A percentile compares a stretch with the other conserved stretches of the same genome.
Evolutionary conservation across 2,113 vertebrate species (phyloP).

Genomic region (Phalacrocorax pelagicus): DNA sequence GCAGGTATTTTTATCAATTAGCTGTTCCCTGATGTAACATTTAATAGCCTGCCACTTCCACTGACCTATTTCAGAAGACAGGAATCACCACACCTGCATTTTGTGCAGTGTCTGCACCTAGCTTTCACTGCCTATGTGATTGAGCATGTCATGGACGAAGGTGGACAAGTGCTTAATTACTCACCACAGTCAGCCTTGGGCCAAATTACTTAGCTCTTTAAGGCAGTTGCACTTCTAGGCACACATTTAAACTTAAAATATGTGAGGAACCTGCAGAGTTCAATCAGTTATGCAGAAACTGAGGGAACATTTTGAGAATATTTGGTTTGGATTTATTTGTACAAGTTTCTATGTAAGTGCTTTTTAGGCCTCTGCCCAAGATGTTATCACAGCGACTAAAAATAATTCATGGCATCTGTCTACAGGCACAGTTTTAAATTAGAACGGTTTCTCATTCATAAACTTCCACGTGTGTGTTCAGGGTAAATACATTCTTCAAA

Average conservation of each 20-base stretch:
- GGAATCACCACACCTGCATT: background rate
- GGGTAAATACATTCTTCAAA: background rate
- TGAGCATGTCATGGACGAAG: background rate
- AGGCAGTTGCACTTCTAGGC: background rate
- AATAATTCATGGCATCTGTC: slow-evolving; percentile 32
- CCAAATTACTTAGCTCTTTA: background rate
- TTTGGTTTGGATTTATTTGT: background rate
- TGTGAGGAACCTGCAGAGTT: background rate
- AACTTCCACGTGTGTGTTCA: background rate
- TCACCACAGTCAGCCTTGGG: background rate
- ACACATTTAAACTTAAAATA: background rate
- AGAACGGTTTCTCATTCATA: slow-evolving; percentile 45
- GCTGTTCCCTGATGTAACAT: background rate
- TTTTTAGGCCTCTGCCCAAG: slow-evolving; percentile 20
- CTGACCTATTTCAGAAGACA: background rate
- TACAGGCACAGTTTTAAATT: slow-evolving; percentile 24
- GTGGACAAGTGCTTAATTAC: background rate
- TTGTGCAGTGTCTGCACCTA: background rate
- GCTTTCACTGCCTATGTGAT: background rate
- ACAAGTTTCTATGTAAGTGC: background rate
- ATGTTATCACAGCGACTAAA: background rate
- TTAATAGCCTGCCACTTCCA: background rate
- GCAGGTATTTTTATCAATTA: background rate
- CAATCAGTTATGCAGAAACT: background rate
- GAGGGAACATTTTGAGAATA: background rate